These are phyloP conservation scores for Sitta carolinensis DNA, from an alignment of 2,797 vertebrate species.

Conservation along the genomic window DNA sequence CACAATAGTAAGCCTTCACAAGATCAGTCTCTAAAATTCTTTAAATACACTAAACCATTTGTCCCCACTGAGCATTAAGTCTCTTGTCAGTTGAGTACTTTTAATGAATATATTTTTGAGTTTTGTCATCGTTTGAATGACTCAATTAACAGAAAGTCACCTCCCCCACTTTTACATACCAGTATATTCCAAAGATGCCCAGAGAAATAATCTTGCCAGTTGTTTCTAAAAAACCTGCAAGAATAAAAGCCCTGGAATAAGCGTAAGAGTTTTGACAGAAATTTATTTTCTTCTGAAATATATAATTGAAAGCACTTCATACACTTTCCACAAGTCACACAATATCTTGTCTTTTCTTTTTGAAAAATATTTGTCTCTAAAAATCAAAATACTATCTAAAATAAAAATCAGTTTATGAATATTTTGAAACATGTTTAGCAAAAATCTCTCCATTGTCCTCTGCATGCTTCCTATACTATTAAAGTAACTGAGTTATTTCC, in stretches of 20 bases:
- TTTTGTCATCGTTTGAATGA: constrained; percentile 67
- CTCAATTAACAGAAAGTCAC: constrained; percentile 62
- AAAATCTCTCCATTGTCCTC: background rate
- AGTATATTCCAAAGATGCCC: constrained; percentile 40
- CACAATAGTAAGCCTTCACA: background rate
- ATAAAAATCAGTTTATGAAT: background rate
- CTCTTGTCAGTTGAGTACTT: constrained; percentile 68
- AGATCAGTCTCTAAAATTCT: constrained; percentile 34
- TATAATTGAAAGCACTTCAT: rapidly evolving
- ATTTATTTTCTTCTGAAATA: background rate
- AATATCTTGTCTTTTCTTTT: background rate
- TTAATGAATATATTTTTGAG: constrained; percentile 73
- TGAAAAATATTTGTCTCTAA: background rate
- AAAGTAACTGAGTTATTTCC: background rate
- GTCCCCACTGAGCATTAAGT: constrained; percentile 63
- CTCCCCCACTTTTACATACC: background rate
- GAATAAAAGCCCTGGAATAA: background rate
- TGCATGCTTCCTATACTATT: background rate
- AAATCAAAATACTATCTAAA: background rate
- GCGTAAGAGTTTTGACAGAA: background rate
- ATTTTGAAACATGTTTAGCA: background rate
- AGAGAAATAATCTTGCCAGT: constrained; percentile 18
- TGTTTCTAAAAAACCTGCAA: background rate
- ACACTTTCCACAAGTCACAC: background rate
- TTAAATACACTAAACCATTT: constrained; percentile 50